Evolutionary conservation across 2,888 invertebrate genomes (phyloP).

Genomic region (Cotesia congregata): DNA sequence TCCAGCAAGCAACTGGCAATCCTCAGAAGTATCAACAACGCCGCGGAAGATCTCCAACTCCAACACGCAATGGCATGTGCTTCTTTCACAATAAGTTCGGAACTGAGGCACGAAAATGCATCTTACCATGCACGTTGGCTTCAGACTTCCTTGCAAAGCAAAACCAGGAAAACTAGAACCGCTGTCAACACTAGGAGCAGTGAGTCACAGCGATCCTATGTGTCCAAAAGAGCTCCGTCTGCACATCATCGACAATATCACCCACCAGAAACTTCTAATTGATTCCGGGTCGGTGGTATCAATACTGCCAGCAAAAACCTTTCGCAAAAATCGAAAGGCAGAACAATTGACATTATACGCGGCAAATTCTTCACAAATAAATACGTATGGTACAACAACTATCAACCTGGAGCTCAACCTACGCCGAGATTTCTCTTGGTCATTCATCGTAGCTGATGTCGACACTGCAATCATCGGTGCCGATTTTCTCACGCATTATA

Average conservation of each 20-base stretch:
- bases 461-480: constrained; percentile 28
- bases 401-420: constrained; percentile 16
- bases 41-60: constrained; percentile 1
- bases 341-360: constrained; percentile 26
- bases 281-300: constrained; percentile 37
- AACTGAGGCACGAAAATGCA: too few relatives aligned
- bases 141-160: too few relatives aligned
- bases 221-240: constrained; percentile 13
- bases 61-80: not conserved
- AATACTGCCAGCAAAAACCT: not conserved
- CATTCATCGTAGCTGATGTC: constrained; percentile 24
- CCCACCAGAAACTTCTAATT: constrained; percentile 25
- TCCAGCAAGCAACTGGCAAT: not conserved
- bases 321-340: not conserved
- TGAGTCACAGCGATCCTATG: not conserved
- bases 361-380: constrained; percentile 35
- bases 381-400: constrained; percentile 30
- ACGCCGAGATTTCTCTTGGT: constrained; percentile 1
- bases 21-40: too few relatives aligned
- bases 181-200: not conserved
- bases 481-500: constrained; percentile 39
- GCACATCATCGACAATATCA: constrained; percentile 26
- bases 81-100: too few relatives aligned
- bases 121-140: not conserved
- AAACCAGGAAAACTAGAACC: constrained; percentile 21